Percentiles rank a stretch among this genome's conserved stretches.
Conservation (phyloP, 23 tunicate species). For the Diplosoma virens region DNA sequence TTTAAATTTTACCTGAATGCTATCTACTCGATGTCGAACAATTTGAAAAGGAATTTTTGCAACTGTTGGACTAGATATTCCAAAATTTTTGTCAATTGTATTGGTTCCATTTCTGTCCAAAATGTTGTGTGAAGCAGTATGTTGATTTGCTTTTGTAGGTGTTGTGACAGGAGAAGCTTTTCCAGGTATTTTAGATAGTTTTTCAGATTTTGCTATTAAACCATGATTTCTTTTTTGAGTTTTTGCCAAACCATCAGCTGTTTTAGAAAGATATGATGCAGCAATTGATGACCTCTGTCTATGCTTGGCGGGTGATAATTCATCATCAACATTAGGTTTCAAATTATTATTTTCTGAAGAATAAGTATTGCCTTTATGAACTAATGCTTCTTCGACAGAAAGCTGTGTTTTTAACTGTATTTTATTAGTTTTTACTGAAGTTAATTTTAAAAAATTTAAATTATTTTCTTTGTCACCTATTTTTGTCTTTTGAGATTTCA, state of each 20-base stretch:
- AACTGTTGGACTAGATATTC: slow-evolving; percentile 45
- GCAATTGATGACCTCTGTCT: slow-evolving; percentile 44
- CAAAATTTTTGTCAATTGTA: background rate
- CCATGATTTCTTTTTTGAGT: slow-evolving; percentile 28
- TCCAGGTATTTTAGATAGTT: background rate
- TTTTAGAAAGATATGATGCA: slow-evolving; percentile 44
- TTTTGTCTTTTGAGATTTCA: no score
- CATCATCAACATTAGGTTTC: no score
- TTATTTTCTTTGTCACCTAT: no score
- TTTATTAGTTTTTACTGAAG: no score
- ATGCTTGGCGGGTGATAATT: background rate
- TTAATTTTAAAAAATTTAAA: no score
- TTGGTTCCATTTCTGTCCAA: no score
- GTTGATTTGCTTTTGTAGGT: background rate
- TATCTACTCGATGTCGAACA: slow-evolving; percentile 53
- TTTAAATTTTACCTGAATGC: slow-evolving; percentile 44
- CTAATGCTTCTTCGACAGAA: no score
- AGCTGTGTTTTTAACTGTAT: no score
- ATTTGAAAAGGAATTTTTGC: slow-evolving; percentile 47
- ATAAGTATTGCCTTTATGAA: background rate
- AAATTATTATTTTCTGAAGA: slow-evolving; percentile 3
- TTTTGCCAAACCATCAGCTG: slow-evolving; percentile 52
- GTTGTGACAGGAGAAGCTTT: background rate
- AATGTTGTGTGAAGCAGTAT: no score
- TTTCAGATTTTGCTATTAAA: background rate